Evolutionary conservation across 1,140 invertebrate genomes (phyloP), one percentile per base, ranked within the genome.

Genomic region (Eulimnadia texana): DNA sequence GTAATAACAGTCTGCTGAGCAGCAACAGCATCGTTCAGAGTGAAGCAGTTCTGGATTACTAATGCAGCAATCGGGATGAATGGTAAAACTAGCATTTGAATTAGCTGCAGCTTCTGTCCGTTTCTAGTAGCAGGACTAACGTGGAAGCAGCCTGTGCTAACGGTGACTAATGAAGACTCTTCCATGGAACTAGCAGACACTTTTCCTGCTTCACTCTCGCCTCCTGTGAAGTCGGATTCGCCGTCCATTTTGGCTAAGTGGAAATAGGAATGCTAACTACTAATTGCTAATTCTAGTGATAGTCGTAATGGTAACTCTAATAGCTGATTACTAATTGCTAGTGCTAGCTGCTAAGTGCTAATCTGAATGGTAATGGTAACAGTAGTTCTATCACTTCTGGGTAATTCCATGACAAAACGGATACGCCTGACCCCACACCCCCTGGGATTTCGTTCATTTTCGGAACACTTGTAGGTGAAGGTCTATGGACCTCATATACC

Each of bases 21-120:
- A 42, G 81, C 78, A 55, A 89, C 77, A 71, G 87, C 85, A 66
- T 82, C 80, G 64, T 81, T 78, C 55, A 90, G 33, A 6, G 33
- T 42, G 33, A 42, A 42, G 33, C 33, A 42, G 33, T 86, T 90
- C 72, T 90, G 88, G 1, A 87, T 79, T 67, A 90, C 88, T 60
- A 90, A 76, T 0, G 86, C 86, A 64, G 87, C 73, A 67, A 91
- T 90, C 42, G 87, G 88, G 66, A 91, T 87, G 74, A 91, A 90
- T 19, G 86, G 86, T 33, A 91, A 73, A 20, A 86, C 76, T 55
- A 91, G 76, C 78, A 91, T 81, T 59, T 83, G 76, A 70, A 82
- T 74, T 25, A 83, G 72, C 66, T 83, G 80, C 54, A 84, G 75
- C 24, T 80, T 74, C 28, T 82, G 73, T 11, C 82, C 82, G 6